phyloP scores from a whole-genome alignment of 2,797 vertebrate species.

The Xerus rutilus region DNA sequence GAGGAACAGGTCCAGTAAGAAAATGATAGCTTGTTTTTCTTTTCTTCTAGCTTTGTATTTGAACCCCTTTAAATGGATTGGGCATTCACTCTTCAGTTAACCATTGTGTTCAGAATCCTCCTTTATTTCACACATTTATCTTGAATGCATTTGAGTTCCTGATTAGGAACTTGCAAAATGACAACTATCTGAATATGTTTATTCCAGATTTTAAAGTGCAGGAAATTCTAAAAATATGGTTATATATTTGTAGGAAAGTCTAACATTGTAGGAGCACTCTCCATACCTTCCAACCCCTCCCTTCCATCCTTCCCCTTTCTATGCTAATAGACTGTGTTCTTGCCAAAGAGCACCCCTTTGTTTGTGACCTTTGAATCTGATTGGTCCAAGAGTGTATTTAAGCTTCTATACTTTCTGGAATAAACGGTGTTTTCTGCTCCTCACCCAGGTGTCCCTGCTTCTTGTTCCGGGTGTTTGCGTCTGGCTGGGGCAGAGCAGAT shows the following conservation, averaged over 20 bases:
- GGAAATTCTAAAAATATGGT: not conserved
- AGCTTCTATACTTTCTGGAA: too few species aligned
- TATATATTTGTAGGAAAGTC: not conserved
- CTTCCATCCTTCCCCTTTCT: too few species aligned
- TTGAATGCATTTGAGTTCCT: not conserved
- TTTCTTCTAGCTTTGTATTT: not conserved
- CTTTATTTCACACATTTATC: not conserved
- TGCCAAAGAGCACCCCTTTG: too few species aligned
- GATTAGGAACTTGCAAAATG: not conserved
- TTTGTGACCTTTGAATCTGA: too few species aligned
- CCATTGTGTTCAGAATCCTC: accelerated
- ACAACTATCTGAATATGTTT: not conserved
- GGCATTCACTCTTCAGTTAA: not conserved
- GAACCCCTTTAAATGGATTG: not conserved
- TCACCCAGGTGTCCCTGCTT: too few species aligned
- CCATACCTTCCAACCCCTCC: too few species aligned
- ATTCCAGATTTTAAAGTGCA: not conserved
- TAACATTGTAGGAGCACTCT: not conserved
- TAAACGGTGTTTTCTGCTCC: too few species aligned
- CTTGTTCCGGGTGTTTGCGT: too few species aligned
- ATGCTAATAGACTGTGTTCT: too few species aligned
- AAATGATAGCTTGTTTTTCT: not conserved
- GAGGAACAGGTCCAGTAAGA: not conserved
- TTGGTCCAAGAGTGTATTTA: too few species aligned
- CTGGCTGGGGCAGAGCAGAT: too few species aligned